These are phyloP conservation scores for Ceuthmochares aereus DNA, from an alignment of 2,113 vertebrate species.

Conservation along the genomic window DNA sequence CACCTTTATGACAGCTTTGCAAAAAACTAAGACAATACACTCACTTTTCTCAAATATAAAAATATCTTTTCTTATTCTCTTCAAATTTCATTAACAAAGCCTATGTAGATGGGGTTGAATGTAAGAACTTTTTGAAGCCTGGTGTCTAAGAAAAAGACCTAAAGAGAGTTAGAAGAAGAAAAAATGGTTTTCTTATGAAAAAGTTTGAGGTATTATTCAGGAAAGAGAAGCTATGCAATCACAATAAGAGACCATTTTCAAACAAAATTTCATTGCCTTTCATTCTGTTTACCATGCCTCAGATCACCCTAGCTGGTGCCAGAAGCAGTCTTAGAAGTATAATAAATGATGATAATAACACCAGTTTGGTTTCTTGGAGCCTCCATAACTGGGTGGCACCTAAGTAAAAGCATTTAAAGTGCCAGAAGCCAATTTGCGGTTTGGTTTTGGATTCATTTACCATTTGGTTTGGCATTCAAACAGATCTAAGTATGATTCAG, in stretches of 20 bases:
- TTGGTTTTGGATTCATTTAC: slow-evolving; percentile 57
- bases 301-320: slow-evolving; percentile 23
- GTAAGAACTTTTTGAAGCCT: not conserved
- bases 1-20: not conserved
- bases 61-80: not conserved
- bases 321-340: slow-evolving; percentile 18
- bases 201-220: not conserved
- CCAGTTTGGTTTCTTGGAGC: slow-evolving; percentile 52
- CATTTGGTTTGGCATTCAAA: slow-evolving; percentile 62
- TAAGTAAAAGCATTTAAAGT: slow-evolving; percentile 52
- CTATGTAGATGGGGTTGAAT: not conserved
- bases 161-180: not conserved
- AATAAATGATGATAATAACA: slow-evolving; percentile 46
- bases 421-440: slow-evolving; percentile 33
- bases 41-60: not conserved
- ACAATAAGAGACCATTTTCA: slow-evolving; percentile 3
- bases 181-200: not conserved
- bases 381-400: slow-evolving; percentile 58
- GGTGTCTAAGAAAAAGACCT: not conserved
- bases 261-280: slow-evolving; percentile 35
- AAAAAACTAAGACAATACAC: not conserved
- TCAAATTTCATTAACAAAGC: not conserved
- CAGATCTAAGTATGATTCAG: slow-evolving; percentile 23
- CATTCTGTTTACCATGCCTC: slow-evolving; percentile 46
- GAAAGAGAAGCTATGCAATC: not conserved